A percentile compares a stretch with the other conserved stretches of the same genome.
These are phyloP conservation scores for Coptotermes formosanus DNA, from an alignment of 1,140 invertebrate species.

Conservation along the genomic window DNA sequence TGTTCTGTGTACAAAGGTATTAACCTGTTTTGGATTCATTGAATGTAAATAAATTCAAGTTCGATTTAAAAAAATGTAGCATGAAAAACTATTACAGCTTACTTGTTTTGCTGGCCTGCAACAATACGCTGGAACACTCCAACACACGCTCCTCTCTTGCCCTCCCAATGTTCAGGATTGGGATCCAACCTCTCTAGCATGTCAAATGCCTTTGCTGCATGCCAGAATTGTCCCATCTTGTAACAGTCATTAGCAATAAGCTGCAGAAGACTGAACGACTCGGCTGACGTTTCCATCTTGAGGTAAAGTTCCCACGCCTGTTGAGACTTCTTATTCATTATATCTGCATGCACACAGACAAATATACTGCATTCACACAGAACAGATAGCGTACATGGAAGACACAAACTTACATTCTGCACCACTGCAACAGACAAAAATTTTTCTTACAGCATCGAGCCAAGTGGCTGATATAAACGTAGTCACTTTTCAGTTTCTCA, in stretches of 20 bases:
- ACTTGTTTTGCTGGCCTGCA: constrained; percentile 71
- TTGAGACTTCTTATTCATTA: constrained; percentile 89
- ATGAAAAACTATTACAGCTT: constrained; percentile 37
- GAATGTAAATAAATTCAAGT: too few species aligned
- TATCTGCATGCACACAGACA: constrained; percentile 57
- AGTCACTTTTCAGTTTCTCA: constrained; percentile 75
- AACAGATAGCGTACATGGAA: background rate
- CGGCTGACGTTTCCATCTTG: constrained; percentile 83
- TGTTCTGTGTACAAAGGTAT: too few species aligned
- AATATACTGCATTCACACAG: background rate
- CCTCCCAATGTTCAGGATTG: constrained; percentile 96
- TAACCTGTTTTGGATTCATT: too few species aligned
- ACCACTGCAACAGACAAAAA: background rate
- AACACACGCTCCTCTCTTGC: constrained; percentile 90
- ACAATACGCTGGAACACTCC: constrained; percentile 85
- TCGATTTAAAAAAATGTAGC: too few species aligned
- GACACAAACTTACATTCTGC: background rate
- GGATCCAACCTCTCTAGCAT: constrained; percentile 88
- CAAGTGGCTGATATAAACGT: constrained; percentile 84
- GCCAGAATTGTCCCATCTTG: constrained; percentile 93
- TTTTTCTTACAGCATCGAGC: constrained; percentile 75
- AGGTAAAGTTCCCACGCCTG: constrained; percentile 87
- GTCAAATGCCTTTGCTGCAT: constrained; percentile 87
- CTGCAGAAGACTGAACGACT: constrained; percentile 88
- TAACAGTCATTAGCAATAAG: constrained; percentile 97